Conservation (phyloP, 2,797 vertebrate genomes). For the Ceyx erithaca region DNA sequence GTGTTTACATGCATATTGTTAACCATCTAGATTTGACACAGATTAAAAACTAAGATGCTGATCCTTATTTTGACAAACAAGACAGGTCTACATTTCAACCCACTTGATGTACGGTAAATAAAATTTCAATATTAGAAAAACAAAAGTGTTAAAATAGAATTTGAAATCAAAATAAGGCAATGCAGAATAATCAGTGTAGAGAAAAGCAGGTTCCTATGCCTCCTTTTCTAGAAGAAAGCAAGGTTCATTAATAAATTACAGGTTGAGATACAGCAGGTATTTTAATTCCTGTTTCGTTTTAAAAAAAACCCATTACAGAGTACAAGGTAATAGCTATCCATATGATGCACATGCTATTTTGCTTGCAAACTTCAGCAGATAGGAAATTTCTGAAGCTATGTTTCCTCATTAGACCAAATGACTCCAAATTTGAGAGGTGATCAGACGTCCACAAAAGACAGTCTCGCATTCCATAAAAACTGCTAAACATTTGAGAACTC, state of each 20-base stretch:
- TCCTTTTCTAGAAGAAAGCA: conserved; percentile 37
- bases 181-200: conserved; percentile 38
- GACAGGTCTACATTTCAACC: conserved; percentile 62
- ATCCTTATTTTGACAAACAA: conserved; percentile 68
- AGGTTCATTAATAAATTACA: conserved; percentile 29
- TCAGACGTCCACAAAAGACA: conserved; percentile 7
- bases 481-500: conserved; percentile 21
- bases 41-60: conserved; percentile 61
- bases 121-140: conserved; percentile 50
- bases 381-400: conserved; percentile 54
- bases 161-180: conserved; percentile 40
- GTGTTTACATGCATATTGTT: conserved; percentile 63
- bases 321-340: conserved; percentile 53
- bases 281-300: conserved; percentile 54
- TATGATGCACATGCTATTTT: conserved; percentile 40
- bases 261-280: conserved; percentile 15
- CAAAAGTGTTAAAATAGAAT: conserved; percentile 57
- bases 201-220: conserved; percentile 35
- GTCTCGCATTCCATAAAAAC: not conserved
- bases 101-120: conserved; percentile 46
- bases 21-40: conserved; percentile 62
- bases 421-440: not conserved
- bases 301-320: conserved; percentile 1
- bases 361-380: conserved; percentile 43
- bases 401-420: conserved; percentile 47